Evolutionary conservation across 2,113 vertebrate species (phyloP).

Genomic region (Sylvietta virens): DNA sequence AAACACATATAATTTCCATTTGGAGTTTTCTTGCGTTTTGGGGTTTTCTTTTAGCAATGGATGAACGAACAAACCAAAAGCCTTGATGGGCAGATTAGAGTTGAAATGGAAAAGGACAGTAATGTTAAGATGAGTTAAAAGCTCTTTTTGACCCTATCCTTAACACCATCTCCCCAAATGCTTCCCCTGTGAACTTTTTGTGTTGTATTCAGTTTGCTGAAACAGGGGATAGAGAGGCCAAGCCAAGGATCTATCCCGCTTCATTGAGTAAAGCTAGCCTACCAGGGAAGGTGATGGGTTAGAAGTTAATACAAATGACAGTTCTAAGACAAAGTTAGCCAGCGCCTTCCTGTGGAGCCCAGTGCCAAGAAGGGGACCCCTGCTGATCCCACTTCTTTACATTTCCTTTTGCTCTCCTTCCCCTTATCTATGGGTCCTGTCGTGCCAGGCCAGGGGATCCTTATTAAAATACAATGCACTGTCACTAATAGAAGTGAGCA

Average conservation of each 20-base stretch:
- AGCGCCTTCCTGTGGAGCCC: conserved; percentile 47
- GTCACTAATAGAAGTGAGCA: conserved; percentile 54
- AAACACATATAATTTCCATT: conserved; percentile 37
- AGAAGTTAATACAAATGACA: conserved; percentile 79
- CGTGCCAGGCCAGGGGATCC: conserved; percentile 6
- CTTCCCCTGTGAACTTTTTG: conserved; percentile 76
- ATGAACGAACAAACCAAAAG: conserved; percentile 66
- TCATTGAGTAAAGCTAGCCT: conserved; percentile 69
- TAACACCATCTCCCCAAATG: conserved; percentile 55
- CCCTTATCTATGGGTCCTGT: conserved; percentile 49
- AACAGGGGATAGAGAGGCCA: conserved; percentile 66
- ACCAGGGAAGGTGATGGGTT: conserved; percentile 72
- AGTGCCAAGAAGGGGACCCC: conserved; percentile 54
- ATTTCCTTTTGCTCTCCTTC: conserved; percentile 51
- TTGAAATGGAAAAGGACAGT: conserved; percentile 58
- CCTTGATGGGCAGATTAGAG: conserved; percentile 68
- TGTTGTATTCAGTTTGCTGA: conserved; percentile 71
- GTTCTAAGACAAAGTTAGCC: conserved; percentile 68
- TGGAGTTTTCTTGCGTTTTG: neutral
- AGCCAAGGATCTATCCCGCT: conserved; percentile 68
- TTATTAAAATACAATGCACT: conserved; percentile 65
- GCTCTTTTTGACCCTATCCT: conserved; percentile 63
- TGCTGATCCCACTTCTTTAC: conserved; percentile 46
- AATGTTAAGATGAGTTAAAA: conserved; percentile 72
- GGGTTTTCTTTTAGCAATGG: conserved; percentile 32